Evolutionary conservation across 2,797 vertebrate genomes (phyloP), one percentile per base, ranked within the genome.

Genomic region (Coranthus polyacanthus): DNA sequence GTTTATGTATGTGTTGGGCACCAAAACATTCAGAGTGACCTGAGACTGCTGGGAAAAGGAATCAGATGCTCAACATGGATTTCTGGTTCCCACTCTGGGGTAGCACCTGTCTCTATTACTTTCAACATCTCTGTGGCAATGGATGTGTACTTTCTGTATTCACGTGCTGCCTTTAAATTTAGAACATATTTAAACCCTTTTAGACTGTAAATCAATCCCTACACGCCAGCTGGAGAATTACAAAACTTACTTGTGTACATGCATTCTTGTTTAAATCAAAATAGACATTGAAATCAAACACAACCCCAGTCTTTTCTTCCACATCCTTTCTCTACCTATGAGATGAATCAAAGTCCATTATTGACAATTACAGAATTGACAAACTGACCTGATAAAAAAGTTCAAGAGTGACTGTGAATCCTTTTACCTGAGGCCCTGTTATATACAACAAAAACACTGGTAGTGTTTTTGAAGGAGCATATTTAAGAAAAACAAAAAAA

Each of bases 341-440:
- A 10, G 2, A 49, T 46, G 8, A 53, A 46, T 46, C 46, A 62
- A 55, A 63, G 43, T 65, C 41, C 37, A 29, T 3, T 18, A 46
- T 54, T 38, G 24, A 66, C 3, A 9, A 64, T 0, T 1, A 53
- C 24, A 22, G 21, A 42, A 76, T 68, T 58, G 59, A 29, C 53
- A 57, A 74, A 41, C 13, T 13, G 0, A 70, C 54, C 2, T 39
- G 6, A 42, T 24, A 59, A 54, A 8, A 16, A 7, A 39, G 13
- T 15, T 15, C 4, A 39, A 39, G 38, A 39, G 38, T 15, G 13
- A 6, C 12, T 15, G 5, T 39, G 38, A 4, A n/a, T n/a, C 4
- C 16, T 51, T 55, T 70, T 57, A 54, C 55, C n/a, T n/a, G 51
- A 53, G 37, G 45, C 44, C 6, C 20, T 42, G 5, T 36, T 73